Evolutionary conservation across 2,113 vertebrate species (phyloP).

Genomic region (Amazona guildingii): DNA sequence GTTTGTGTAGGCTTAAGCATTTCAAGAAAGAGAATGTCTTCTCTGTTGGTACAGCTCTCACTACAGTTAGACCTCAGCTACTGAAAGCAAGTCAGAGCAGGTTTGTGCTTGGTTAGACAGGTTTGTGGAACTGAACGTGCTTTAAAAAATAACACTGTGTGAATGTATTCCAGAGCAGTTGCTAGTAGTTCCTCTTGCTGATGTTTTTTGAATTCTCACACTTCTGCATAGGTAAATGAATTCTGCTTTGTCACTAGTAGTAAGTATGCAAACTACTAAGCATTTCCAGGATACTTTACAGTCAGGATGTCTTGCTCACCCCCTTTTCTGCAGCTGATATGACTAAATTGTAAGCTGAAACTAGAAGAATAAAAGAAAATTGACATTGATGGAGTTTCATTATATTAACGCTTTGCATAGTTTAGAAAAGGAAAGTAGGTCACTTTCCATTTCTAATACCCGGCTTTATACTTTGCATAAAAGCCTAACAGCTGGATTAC

Average conservation of each 20-base stretch:
- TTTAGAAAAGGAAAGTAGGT: constrained; percentile 31
- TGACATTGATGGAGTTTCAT: background rate
- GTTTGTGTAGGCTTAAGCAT: background rate
- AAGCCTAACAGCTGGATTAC: background rate
- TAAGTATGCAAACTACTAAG: background rate
- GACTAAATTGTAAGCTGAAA: constrained; percentile 12
- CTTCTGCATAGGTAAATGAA: background rate
- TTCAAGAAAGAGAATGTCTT: background rate
- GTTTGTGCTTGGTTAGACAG: background rate
- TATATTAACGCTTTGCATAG: background rate
- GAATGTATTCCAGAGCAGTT: background rate
- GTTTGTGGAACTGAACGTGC: background rate
- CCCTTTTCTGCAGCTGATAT: background rate
- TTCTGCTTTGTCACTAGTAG: background rate
- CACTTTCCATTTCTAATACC: constrained; percentile 29
- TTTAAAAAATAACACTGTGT: background rate
- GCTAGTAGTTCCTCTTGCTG: background rate
- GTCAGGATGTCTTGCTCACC: background rate
- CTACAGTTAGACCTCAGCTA: background rate
- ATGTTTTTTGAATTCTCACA: background rate
- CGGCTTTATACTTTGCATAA: background rate
- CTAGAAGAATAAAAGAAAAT: constrained; percentile 3
- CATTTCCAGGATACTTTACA: background rate
- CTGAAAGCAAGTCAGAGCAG: background rate
- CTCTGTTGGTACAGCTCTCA: background rate